Conservation (phyloP, 2,113 vertebrate species). For the Syngnathoides biaculeatus region DNA sequence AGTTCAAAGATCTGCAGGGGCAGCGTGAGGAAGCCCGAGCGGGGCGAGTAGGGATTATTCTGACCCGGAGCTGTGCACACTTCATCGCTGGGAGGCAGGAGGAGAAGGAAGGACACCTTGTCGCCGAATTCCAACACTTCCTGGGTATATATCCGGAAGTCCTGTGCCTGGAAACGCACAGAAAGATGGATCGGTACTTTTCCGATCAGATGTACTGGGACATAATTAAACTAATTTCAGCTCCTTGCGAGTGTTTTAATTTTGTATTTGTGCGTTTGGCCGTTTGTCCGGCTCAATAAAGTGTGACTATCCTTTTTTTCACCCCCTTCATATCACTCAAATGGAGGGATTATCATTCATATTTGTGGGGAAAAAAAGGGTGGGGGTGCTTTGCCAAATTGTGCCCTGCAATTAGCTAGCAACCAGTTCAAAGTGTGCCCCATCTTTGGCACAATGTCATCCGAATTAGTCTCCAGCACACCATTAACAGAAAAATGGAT, state of each 20-base stretch:
- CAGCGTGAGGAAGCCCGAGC: constrained; percentile 81
- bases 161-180: constrained; percentile 73
- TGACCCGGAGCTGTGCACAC: constrained; percentile 87
- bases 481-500: not conserved
- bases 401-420: not conserved
- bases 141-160: constrained; percentile 87
- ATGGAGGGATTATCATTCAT: no score
- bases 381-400: not conserved
- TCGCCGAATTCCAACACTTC: constrained; percentile 87
- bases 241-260: no score
- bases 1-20: constrained; percentile 90
- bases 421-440: not conserved
- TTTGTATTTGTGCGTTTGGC: no score
- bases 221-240: no score
- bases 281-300: not conserved
- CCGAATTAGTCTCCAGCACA: no score
- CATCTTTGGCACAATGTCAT: no score
- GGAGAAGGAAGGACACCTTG: constrained; percentile 84
- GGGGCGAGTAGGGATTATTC: constrained; percentile 82
- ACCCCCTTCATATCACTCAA: no score
- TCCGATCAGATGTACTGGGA: not conserved
- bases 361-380: not conserved
- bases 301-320: no score
- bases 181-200: not conserved
- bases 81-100: constrained; percentile 84